These are phyloP conservation scores for Salvator merianae DNA, from an alignment of 2,113 vertebrate species.

Conservation along the genomic window DNA sequence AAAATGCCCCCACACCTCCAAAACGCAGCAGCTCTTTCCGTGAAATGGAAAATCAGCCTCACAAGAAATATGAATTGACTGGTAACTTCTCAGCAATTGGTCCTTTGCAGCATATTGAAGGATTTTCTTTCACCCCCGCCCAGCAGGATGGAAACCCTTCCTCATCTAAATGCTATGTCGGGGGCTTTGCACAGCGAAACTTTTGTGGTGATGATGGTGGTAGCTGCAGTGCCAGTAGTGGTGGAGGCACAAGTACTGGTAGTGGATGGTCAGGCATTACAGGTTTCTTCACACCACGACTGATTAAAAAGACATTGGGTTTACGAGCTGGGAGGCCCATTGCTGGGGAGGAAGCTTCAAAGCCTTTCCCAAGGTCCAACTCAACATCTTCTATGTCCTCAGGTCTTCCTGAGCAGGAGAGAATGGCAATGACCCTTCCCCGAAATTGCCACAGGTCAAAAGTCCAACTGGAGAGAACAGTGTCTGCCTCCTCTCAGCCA, in stretches of 20 bases:
- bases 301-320: conserved; percentile 98
- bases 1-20: conserved; percentile 91
- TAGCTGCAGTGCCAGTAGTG: conserved; percentile 70
- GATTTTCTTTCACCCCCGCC: conserved; percentile 83
- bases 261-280: conserved; percentile 94
- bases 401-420: conserved; percentile 94
- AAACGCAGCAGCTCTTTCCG: conserved; percentile 97
- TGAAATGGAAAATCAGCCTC: conserved; percentile 96
- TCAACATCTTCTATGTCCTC: conserved; percentile 99
- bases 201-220: conserved; percentile 77
- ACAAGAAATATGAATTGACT: conserved; percentile 95
- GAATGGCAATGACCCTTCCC: conserved; percentile 95
- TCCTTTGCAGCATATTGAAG: conserved; percentile 86
- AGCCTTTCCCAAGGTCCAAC: conserved; percentile 97
- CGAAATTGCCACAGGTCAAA: conserved; percentile 93
- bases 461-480: conserved; percentile 90
- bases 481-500: conserved; percentile 91
- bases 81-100: conserved; percentile 82
- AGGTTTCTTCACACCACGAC: conserved; percentile 96
- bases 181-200: conserved; percentile 88
- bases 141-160: conserved; percentile 85
- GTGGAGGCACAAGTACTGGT: conserved; percentile 79
- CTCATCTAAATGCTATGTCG: conserved; percentile 89
- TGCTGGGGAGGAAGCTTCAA: conserved; percentile 84
- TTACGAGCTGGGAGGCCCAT: conserved; percentile 89